A percentile compares a stretch with the other conserved stretches of the same genome.
Conservation (phyloP, 2,888 invertebrate species). For the Sipunculus nudus region DNA sequence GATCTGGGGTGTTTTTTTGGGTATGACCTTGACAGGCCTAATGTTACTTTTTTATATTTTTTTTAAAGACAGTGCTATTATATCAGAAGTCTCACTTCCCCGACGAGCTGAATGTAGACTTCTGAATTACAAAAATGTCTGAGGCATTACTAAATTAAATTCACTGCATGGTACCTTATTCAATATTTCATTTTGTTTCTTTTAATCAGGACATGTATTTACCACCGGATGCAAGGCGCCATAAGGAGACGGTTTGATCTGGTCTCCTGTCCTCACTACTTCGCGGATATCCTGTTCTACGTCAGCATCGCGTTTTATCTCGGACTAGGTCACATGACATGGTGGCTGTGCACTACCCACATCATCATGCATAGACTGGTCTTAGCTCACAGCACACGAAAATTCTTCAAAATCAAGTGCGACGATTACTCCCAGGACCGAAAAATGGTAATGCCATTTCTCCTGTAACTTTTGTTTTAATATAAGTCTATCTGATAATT, state of each 20-base stretch:
- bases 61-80: too few relatives aligned
- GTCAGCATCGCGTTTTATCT: slow-evolving; percentile 74
- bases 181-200: too few relatives aligned
- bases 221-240: slow-evolving; percentile 81
- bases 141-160: too few relatives aligned
- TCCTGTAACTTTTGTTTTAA: slow-evolving; percentile 14
- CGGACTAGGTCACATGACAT: slow-evolving; percentile 74
- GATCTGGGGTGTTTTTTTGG: too few relatives aligned
- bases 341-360: slow-evolving; percentile 69
- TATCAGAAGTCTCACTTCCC: too few relatives aligned
- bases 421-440: slow-evolving; percentile 25
- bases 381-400: slow-evolving; percentile 24
- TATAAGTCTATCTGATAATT: background rate
- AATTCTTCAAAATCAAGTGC: slow-evolving; percentile 26
- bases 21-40: too few relatives aligned
- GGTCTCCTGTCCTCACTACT: slow-evolving; percentile 85
- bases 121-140: too few relatives aligned
- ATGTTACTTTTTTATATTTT: too few relatives aligned
- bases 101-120: too few relatives aligned
- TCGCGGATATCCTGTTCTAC: slow-evolving; percentile 81
- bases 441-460: slow-evolving; percentile 30
- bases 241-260: slow-evolving; percentile 79
- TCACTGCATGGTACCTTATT: too few relatives aligned
- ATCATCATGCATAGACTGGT: slow-evolving; percentile 19
- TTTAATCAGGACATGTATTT: slow-evolving; percentile 71